These are phyloP conservation scores for Masnerella sp. DNA, from an alignment of 2,888 invertebrate species.

Conservation along the genomic window DNA sequence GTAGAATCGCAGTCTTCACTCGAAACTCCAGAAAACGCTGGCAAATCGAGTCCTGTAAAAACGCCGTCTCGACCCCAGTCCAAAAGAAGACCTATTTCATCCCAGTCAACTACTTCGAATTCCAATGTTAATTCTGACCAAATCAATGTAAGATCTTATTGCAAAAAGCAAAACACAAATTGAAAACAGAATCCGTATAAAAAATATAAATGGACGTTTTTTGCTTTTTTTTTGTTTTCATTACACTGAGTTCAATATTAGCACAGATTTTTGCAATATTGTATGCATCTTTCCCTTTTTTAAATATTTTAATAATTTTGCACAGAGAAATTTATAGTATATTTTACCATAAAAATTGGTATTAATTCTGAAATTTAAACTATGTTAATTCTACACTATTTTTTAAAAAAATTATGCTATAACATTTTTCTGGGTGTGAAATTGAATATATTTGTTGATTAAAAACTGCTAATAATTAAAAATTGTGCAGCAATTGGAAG, in stretches of 20 bases:
- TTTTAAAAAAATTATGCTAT: not conserved
- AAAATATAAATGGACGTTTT: not conserved
- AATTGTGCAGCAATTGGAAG: conserved; percentile 7
- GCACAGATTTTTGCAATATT: too few relatives aligned
- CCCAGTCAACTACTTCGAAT: not conserved
- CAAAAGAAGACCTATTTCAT: conserved; percentile 1
- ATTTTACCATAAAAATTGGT: too few relatives aligned
- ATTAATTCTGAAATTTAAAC: too few relatives aligned
- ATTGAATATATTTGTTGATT: not conserved
- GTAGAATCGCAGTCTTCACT: too few relatives aligned
- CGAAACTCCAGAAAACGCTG: too few relatives aligned
- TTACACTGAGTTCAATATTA: too few relatives aligned
- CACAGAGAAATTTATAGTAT: too few relatives aligned
- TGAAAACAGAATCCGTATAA: not conserved
- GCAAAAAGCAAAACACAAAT: not conserved
- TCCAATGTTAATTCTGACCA: not conserved
- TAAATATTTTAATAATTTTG: too few relatives aligned
- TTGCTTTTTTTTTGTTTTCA: not conserved
- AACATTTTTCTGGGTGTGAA: not conserved
- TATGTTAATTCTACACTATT: too few relatives aligned
- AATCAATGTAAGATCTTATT: not conserved
- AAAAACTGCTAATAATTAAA: not conserved
- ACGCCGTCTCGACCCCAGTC: not conserved
- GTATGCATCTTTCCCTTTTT: too few relatives aligned
- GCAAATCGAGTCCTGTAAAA: not conserved